Evolutionary conservation across 2,888 invertebrate genomes (phyloP), one percentile per base, ranked within the genome.

Genomic region (Diabrotica balteata): DNA sequence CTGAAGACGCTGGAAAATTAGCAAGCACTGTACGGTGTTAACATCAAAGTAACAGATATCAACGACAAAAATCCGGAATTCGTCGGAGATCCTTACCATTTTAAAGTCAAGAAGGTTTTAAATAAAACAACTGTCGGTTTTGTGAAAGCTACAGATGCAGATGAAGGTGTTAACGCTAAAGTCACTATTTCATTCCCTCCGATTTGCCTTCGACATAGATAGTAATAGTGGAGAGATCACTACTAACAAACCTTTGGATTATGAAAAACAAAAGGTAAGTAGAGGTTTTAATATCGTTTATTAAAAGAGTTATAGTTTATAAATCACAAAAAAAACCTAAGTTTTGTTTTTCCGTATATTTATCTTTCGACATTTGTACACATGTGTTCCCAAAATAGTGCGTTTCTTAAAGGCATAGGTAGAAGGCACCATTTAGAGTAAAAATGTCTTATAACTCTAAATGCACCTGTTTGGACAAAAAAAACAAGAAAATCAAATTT

Each of bases 61-160:
- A 96, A 96, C 80, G 96, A 96, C 79, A 94, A 95, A 78, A 95
- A 95, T 81, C 96, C 96, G 0, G 93, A 93, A 79, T 96, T 96
- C 79, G 89, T 93, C n/a, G 88, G 87, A 22, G 87, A 92, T 72
- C 93, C 94, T 0, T 96, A 96, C 78, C 85, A 88, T 51, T 96
- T 96, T 82, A 85, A 88, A n/a, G 92, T 94, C 0, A 91, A 91
- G 80, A 94, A 95, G 86, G 94, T 77, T 49, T 53, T 77, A 43
- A 73, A 74, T 52, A 71, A 54, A 55, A 72, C 73, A 0, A 70
- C 72, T 8, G 74, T 75, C 9, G 74, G 96, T 3, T 89, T 90
- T 69, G 94, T 96, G 0, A 92, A 93, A 81, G 96, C 95, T 0
- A 90, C 90, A 0, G 96, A 96, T 81, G 90, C 90, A 0, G 96